phyloP scores from a whole-genome alignment of 2,888 invertebrate genomes.

The Choristoneura rosaceana region DNA sequence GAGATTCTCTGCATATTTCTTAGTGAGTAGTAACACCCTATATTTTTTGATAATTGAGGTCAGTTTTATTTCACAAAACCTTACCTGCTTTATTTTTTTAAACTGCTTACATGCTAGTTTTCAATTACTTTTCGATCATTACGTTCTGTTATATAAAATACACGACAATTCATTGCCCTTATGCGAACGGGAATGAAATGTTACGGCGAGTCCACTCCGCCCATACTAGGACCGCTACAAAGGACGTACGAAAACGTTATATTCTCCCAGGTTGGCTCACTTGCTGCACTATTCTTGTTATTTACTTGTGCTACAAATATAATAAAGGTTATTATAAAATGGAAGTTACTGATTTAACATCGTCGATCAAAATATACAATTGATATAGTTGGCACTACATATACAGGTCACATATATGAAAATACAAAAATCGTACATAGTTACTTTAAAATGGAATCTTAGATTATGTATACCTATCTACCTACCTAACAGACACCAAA shows the following conservation, averaged over 20 bases:
- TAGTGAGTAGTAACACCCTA: not conserved
- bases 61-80: not conserved
- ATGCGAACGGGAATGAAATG: not conserved
- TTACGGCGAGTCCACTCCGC: not conserved
- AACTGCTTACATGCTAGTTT: not conserved
- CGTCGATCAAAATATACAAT: conserved; percentile 62
- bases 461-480: conserved; percentile 35
- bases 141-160: not conserved
- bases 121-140: not conserved
- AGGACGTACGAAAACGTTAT: not conserved
- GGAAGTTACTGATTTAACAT: conserved; percentile 61
- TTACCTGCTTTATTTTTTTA: not conserved
- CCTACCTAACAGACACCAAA: conserved; percentile 35
- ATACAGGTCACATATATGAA: conserved; percentile 79
- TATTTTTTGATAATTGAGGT: not conserved
- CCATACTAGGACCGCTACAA: too few relatives aligned
- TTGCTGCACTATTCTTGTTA: not conserved
- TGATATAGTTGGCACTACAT: conserved; percentile 79
- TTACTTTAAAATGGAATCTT: conserved; percentile 48
- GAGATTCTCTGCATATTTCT: conserved; percentile 60
- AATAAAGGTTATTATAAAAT: conserved; percentile 36
- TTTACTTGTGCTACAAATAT: not conserved
- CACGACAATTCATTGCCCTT: not conserved
- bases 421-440: conserved; percentile 68
- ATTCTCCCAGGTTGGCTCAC: not conserved